phyloP scores from a whole-genome alignment of 2,113 vertebrate species.

The Lota lota region DNA sequence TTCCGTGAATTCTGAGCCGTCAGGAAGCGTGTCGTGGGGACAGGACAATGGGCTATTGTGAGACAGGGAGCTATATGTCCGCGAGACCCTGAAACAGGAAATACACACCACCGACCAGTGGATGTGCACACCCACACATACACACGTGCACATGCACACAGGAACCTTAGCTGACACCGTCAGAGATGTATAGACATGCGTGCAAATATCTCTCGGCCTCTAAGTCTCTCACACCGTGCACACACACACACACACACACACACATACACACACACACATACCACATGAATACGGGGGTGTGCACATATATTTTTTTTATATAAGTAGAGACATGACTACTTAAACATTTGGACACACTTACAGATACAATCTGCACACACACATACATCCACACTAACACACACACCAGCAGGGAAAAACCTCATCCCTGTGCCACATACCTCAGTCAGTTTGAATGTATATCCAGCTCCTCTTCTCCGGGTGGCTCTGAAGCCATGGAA shows the following conservation, averaged over 20 bases:
- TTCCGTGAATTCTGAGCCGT: constrained; percentile 78
- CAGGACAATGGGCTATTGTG: constrained; percentile 78
- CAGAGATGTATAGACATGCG: constrained; percentile 4
- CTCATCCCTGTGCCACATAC: too few species aligned
- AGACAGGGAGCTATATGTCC: constrained; percentile 56
- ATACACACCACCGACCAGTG: constrained; percentile 2
- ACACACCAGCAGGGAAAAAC: constrained; percentile 5
- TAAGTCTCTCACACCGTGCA: background rate
- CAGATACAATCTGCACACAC: constrained; percentile 5
- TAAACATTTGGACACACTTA: too few species aligned
- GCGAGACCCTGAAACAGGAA: constrained; percentile 71
- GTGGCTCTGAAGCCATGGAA: too few species aligned
- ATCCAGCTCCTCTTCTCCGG: too few species aligned
- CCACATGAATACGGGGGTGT: too few species aligned
- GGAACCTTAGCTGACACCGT: constrained; percentile 16
- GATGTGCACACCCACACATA: constrained; percentile 1
- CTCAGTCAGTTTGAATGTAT: too few species aligned
- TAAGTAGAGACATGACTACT: too few species aligned
- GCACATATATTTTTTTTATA: too few species aligned
- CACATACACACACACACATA: too few species aligned
- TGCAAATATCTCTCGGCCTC: background rate
- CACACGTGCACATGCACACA: constrained; percentile 32
- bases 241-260: constrained; percentile 4
- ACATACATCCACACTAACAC: constrained; percentile 3
- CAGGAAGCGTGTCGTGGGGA: constrained; percentile 69